phyloP scores from a whole-genome alignment of 2,888 invertebrate species.

The Lycaena phlaeas region DNA sequence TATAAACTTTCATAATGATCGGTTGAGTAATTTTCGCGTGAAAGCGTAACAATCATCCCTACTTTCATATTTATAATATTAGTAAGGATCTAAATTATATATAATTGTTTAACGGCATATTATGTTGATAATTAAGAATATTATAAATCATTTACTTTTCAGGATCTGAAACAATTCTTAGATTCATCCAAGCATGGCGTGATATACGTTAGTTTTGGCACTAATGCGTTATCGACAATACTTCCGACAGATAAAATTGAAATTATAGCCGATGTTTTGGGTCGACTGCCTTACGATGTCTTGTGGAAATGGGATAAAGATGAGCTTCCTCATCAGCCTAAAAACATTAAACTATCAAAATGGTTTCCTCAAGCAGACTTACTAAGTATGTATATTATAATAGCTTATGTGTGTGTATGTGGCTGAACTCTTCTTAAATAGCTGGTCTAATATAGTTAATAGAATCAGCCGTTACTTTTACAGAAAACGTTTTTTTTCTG shows the following conservation, averaged over 20 bases:
- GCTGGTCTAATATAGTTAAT: no score
- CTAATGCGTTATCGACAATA: constrained; percentile 27
- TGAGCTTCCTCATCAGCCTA: constrained; percentile 25
- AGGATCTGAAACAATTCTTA: constrained; percentile 39
- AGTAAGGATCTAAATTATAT: no score
- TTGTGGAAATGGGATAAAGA: constrained; percentile 49
- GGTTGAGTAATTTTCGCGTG: no score
- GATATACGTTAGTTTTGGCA: constrained; percentile 38
- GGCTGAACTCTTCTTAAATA: no score
- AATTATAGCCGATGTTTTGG: constrained; percentile 34
- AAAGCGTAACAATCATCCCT: no score
- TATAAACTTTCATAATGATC: no score
- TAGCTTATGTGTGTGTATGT: no score
- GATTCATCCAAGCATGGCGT: constrained; percentile 41
- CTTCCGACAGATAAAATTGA: constrained; percentile 25
- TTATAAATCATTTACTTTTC: neutral
- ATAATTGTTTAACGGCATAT: no score
- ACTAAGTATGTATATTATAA: constrained; percentile 37
- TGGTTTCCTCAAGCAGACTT: constrained; percentile 53
- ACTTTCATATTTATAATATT: no score
- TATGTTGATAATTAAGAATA: no score
- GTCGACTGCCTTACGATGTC: constrained; percentile 37
- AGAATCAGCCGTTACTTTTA: no score
- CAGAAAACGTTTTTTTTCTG: no score
- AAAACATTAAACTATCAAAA: constrained; percentile 31